These are phyloP conservation scores for Nyctalus aviator DNA, from an alignment of 2,797 vertebrate species.

Conservation along the genomic window DNA sequence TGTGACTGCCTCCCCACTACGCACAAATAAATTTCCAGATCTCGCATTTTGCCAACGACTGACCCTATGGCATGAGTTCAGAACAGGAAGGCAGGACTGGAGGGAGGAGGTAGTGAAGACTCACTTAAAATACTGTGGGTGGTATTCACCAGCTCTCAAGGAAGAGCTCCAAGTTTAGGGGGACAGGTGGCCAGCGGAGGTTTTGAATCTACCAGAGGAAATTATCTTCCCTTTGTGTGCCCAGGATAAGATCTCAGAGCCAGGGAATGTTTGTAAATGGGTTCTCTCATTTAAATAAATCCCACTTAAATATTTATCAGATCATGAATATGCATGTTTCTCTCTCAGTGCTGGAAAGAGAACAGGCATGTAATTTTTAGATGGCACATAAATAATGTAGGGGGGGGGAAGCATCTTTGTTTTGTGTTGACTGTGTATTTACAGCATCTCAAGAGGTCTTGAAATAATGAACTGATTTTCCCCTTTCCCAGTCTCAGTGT, in stretches of 20 bases:
- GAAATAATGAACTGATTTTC: slow-evolving; percentile 83
- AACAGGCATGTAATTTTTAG: slow-evolving; percentile 82
- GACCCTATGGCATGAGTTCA: slow-evolving; percentile 73
- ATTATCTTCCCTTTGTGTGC: slow-evolving; percentile 62
- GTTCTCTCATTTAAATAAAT: slow-evolving; percentile 83
- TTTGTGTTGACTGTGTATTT: slow-evolving; percentile 81
- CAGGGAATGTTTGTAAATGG: slow-evolving; percentile 83
- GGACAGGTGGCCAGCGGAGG: slow-evolving; percentile 81
- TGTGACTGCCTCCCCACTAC: not conserved
- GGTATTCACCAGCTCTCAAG: slow-evolving; percentile 77
- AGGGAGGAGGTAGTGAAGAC: slow-evolving; percentile 70
- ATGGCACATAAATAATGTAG: slow-evolving; percentile 84
- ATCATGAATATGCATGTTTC: slow-evolving; percentile 84
- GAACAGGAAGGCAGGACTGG: slow-evolving; percentile 72
- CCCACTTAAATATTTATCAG: slow-evolving; percentile 86
- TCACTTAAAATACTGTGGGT: slow-evolving; percentile 73
- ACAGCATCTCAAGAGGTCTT: slow-evolving; percentile 81
- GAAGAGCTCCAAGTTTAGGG: slow-evolving; percentile 81
- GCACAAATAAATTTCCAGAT: slow-evolving; percentile 27
- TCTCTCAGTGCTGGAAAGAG: slow-evolving; percentile 77
- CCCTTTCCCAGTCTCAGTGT: slow-evolving; percentile 69
- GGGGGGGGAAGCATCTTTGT: slow-evolving; percentile 79
- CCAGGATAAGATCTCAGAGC: slow-evolving; percentile 73
- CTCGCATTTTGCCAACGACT: slow-evolving; percentile 65
- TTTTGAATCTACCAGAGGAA: slow-evolving; percentile 82